These are phyloP conservation scores for Dusona sp. DNA, from an alignment of 2,888 invertebrate genomes.

Conservation along the genomic window DNA sequence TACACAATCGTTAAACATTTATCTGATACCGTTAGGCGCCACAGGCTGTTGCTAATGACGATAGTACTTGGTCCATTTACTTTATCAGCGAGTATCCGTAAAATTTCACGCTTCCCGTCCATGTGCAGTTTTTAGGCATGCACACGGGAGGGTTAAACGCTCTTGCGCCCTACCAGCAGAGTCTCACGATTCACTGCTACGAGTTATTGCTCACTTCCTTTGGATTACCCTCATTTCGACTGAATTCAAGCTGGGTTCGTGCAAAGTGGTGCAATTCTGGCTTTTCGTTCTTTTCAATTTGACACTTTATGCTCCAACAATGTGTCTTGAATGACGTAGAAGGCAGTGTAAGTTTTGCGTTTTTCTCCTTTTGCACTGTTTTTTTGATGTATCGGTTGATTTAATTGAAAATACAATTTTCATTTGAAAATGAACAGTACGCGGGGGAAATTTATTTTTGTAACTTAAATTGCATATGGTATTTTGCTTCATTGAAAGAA, in stretches of 20 bases:
- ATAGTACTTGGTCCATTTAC: conserved; percentile 48
- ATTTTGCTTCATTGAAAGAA: not conserved
- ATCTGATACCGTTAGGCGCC: not conserved
- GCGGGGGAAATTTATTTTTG: not conserved
- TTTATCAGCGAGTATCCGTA: conserved; percentile 54
- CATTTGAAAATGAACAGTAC: not conserved
- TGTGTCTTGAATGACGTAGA: conserved; percentile 2
- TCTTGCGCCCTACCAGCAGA: not conserved
- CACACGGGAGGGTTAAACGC: conserved; percentile 49
- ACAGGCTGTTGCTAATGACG: conserved; percentile 38
- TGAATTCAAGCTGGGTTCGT: conserved; percentile 54
- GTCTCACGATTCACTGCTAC: conserved; percentile 31
- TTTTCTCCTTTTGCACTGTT: not conserved
- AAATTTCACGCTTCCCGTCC: conserved; percentile 44
- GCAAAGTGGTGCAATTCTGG: conserved; percentile 47
- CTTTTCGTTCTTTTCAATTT: conserved; percentile 51
- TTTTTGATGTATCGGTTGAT: not conserved
- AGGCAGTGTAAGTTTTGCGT: too few relatives aligned
- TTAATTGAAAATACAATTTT: not conserved
- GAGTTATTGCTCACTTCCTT: conserved; percentile 65
- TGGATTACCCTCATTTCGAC: conserved; percentile 63
- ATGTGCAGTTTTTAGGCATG: conserved; percentile 30
- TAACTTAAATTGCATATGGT: not conserved
- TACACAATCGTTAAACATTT: not conserved
- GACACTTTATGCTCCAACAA: conserved; percentile 12